These are phyloP conservation scores for Drosophila aff. DNA, from an alignment of 1,140 invertebrate genomes.

Conservation along the genomic window DNA sequence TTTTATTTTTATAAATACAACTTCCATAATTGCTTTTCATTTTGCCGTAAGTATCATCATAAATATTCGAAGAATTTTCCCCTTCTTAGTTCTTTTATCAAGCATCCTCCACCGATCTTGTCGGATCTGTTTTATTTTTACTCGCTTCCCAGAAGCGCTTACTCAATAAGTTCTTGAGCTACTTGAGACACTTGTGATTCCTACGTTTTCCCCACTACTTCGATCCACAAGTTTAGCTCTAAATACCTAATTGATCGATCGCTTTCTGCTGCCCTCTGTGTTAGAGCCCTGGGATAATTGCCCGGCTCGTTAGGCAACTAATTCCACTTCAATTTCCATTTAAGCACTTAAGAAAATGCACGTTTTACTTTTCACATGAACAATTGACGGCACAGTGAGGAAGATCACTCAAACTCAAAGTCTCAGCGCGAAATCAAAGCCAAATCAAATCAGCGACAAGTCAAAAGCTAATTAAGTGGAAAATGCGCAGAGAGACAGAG, in stretches of 20 bases:
- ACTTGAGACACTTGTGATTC: constrained; percentile 23
- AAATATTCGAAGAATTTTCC: constrained; percentile 13
- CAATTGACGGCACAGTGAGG: constrained; percentile 61
- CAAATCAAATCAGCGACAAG: constrained; percentile 69
- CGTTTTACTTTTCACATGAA: constrained; percentile 76
- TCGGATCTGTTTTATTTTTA: constrained; percentile 23
- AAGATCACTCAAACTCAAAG: constrained; percentile 56
- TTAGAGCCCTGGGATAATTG: constrained; percentile 51
- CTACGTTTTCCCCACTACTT: background rate
- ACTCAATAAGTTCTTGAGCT: constrained; percentile 39
- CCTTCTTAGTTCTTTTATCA: background rate
- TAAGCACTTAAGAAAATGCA: constrained; percentile 69
- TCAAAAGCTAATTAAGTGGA: constrained; percentile 76
- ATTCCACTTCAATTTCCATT: constrained; percentile 79
- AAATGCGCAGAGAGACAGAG: constrained; percentile 33
- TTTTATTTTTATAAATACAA: background rate
- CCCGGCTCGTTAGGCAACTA: constrained; percentile 68
- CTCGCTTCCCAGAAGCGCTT: constrained; percentile 27
- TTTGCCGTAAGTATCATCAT: constrained; percentile 1
- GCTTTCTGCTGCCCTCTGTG: constrained; percentile 19
- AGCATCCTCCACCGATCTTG: background rate
- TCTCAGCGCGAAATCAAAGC: constrained; percentile 48
- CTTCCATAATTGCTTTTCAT: background rate
- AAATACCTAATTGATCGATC: constrained; percentile 55
- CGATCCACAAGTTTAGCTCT: constrained; percentile 34